Evolutionary conservation across 2,113 vertebrate species (phyloP), one percentile per base, ranked within the genome.

Genomic region (Hippocampus barbouri): DNA sequence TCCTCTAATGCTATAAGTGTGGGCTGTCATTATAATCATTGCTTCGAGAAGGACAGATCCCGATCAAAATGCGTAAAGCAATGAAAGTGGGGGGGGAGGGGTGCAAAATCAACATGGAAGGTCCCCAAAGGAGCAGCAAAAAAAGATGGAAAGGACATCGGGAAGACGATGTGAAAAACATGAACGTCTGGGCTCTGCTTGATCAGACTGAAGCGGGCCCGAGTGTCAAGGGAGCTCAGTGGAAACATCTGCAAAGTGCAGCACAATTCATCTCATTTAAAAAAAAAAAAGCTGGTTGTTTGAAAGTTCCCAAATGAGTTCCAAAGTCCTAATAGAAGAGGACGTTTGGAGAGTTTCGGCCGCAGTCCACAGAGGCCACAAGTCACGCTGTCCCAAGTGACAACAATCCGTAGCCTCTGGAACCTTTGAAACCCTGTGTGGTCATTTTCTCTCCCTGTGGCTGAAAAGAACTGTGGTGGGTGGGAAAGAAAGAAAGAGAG

Each of bases 11-110:
- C 15, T 15, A 27, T 27, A 66, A 65, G 12, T 11, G 59, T 56
- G 27, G 59, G 59, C 59, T 61, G 59, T 20, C 27, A 61, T 61
- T 61, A 61, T 30, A 30, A 61, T 61, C 27, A 61, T 34, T 9
- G 59, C 88, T 85, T 91, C 92, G 92, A 91, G 53, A 91, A 91
- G 87, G 27, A 61, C 15, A 18, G 27, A 2, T 73, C 61, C 84
- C 47, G 87, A 92, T 93, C 92, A 93, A 93, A 90, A 92, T 38
- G 91, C 86, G 81, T 11, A 76, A 73, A 73, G 85, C 88, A 89
- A 83, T 61, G 59, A 34, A 38, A 38, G 30, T 34, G 4, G 4
- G 30, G 4, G 3, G 11, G 16, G 15, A 1, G 59, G 59, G 57
- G 83, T 78, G 83, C 76, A 91, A 90, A 91, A 90, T 88, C 86